These are phyloP conservation scores for Leptarthrus brevirostris DNA, from an alignment of 2,888 invertebrate genomes.

Conservation along the genomic window DNA sequence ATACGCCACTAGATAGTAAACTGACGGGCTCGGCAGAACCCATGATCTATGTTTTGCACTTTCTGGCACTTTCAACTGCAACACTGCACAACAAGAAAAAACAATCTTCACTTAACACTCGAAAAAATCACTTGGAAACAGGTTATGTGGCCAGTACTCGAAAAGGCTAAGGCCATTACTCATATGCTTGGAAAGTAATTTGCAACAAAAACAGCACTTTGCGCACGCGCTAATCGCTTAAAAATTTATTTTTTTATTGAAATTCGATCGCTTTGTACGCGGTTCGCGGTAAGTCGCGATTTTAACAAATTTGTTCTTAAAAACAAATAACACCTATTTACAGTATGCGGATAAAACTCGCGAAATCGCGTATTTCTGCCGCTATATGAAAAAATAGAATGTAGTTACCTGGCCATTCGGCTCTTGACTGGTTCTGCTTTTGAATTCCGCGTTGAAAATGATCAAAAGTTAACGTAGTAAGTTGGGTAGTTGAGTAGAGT, in stretches of 20 bases:
- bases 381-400: neutral
- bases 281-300: neutral
- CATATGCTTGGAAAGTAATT: neutral
- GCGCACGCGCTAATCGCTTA: neutral
- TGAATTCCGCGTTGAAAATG: constrained; percentile 37
- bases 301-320: neutral
- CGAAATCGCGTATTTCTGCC: constrained; percentile 7
- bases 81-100: constrained; percentile 35
- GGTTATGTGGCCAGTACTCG: neutral
- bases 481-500: constrained; percentile 29
- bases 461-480: constrained; percentile 33
- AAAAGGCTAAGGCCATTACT: constrained; percentile 4
- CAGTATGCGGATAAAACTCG: neutral
- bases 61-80: neutral
- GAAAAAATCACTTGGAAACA: neutral
- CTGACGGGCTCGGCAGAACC: constrained; percentile 65
- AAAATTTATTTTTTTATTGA: neutral
- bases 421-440: constrained; percentile 33
- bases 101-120: constrained; percentile 11
- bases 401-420: constrained; percentile 27
- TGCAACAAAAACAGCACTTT: neutral
- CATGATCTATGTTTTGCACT: constrained; percentile 4
- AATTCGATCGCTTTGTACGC: constrained; percentile 16
- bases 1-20: constrained; percentile 68
- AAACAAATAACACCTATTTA: neutral